Evolutionary conservation across 2,797 vertebrate species (phyloP), one percentile per base, ranked within the genome.

Genomic region (Anniella stebbinsi): DNA sequence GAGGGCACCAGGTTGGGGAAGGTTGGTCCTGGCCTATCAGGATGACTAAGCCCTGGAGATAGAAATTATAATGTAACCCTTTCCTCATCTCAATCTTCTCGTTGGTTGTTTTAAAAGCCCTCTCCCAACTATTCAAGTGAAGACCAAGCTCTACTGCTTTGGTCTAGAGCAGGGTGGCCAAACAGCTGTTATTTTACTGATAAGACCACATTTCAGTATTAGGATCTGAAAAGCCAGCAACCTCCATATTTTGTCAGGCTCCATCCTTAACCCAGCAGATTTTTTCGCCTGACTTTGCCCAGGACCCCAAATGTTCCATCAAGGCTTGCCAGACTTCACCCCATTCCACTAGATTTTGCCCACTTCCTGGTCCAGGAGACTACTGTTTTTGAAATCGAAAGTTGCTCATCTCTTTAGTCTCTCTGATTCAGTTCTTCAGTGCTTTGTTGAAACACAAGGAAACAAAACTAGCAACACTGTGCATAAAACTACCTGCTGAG

Each of bases 351-450:
- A 38, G 45, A 48, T 48, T 78, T 9, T 30, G n/a, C 23, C 28
- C 48, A 36, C 38, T 78, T 41, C 11, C 0, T 1, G 60, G 60
- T 18, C 5, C 0, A 0, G 48, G 10, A 72, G n/a, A 78, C 38
- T 1, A 18, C 48, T 81, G 0, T 0, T 45, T 15, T 67, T 77
- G 45, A 57, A 89, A 78, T 38, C 13, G 41, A 36, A 41, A 77
- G 3, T 51, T 2, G 1, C 0, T 0, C 82, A 84, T 36, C 75
- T 67, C 60, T 60, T 63, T 25, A 54, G 67, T 4, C 17, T 83
- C 41, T 83, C 76, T 72, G 67, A 12, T 70, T 25, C 28, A 15
- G 10, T 48, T 77, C 54, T 51, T 18, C 7, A 3, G 45, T 54
- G 63, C 4, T n/a, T 45, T 81, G 57, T 33, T 21, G 15, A 92